These are phyloP conservation scores for Campoplex nolae DNA, from an alignment of 2,888 invertebrate genomes.

Conservation along the genomic window DNA sequence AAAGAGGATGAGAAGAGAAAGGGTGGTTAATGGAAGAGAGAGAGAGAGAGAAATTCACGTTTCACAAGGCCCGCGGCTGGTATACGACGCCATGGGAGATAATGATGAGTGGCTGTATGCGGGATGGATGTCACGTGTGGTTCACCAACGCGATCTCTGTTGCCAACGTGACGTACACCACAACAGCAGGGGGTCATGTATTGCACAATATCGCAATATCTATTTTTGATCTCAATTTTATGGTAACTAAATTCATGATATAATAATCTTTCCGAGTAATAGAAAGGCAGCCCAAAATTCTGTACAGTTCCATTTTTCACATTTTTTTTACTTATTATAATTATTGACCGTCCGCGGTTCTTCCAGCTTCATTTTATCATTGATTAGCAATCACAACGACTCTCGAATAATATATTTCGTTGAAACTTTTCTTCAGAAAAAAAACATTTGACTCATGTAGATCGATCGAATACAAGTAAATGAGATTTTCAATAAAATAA, in stretches of 20 bases:
- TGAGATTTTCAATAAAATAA: too few relatives aligned
- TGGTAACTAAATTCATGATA: background rate
- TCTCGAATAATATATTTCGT: background rate
- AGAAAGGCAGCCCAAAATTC: background rate
- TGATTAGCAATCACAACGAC: background rate
- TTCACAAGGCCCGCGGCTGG: constrained; percentile 44
- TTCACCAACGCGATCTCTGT: constrained; percentile 55
- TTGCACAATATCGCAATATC: constrained; percentile 37
- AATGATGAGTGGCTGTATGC: constrained; percentile 56
- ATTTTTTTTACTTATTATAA: background rate
- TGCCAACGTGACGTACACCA: constrained; percentile 52
- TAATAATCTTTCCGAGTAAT: background rate
- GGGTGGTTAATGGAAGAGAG: background rate
- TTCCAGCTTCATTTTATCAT: background rate
- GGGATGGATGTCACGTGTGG: constrained; percentile 59
- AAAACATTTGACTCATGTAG: background rate
- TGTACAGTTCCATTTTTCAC: background rate
- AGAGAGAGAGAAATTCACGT: constrained; percentile 20
- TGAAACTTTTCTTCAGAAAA: background rate
- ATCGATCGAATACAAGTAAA: background rate
- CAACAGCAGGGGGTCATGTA: constrained; percentile 41
- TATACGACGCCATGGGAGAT: constrained; percentile 40
- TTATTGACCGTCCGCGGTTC: background rate
- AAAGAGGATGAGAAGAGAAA: background rate
- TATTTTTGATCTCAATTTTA: constrained; percentile 12